Percentiles rank a stretch among this genome's conserved stretches.
These are phyloP conservation scores for Amphiduros pacificus DNA, from an alignment of 2,888 invertebrate species.

Conservation along the genomic window DNA sequence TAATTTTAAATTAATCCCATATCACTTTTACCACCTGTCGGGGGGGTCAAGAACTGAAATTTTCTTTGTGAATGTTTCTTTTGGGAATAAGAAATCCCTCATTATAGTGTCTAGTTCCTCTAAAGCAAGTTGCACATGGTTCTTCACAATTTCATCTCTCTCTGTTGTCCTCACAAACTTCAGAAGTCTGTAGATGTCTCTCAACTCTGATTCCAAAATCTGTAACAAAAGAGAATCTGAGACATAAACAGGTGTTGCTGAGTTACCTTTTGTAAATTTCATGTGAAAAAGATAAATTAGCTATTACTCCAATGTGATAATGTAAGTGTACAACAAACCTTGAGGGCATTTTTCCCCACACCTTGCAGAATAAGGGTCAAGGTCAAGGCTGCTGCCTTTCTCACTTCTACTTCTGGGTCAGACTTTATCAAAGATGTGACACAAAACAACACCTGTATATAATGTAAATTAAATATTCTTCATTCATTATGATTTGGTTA, in stretches of 20 bases:
- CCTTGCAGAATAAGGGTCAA: slow-evolving; percentile 75
- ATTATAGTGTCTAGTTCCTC: slow-evolving; percentile 76
- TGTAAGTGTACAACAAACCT: too few species aligned
- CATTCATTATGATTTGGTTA: background rate
- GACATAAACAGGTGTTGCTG: background rate
- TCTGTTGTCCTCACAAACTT: slow-evolving; percentile 69
- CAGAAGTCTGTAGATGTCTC: slow-evolving; percentile 73
- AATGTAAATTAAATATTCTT: background rate
- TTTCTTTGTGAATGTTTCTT: slow-evolving; percentile 66
- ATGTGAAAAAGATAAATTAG: too few species aligned
- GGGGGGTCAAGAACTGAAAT: slow-evolving; percentile 56
- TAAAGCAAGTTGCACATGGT: slow-evolving; percentile 77
- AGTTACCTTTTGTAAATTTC: too few species aligned
- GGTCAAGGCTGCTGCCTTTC: slow-evolving; percentile 79
- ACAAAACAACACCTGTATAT: slow-evolving; percentile 70
- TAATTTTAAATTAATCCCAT: too few species aligned
- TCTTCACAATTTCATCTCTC: slow-evolving; percentile 70
- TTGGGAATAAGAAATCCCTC: slow-evolving; percentile 67
- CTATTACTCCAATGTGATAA: too few species aligned
- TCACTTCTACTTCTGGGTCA: slow-evolving; percentile 74
- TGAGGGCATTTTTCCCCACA: slow-evolving; percentile 71
- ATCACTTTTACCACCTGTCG: too few species aligned
- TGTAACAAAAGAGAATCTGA: slow-evolving; percentile 38
- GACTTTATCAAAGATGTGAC: slow-evolving; percentile 71
- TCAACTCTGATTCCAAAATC: slow-evolving; percentile 70